phyloP scores from a whole-genome alignment of 2,888 invertebrate species.

The Ornithoptera alexandrae region DNA sequence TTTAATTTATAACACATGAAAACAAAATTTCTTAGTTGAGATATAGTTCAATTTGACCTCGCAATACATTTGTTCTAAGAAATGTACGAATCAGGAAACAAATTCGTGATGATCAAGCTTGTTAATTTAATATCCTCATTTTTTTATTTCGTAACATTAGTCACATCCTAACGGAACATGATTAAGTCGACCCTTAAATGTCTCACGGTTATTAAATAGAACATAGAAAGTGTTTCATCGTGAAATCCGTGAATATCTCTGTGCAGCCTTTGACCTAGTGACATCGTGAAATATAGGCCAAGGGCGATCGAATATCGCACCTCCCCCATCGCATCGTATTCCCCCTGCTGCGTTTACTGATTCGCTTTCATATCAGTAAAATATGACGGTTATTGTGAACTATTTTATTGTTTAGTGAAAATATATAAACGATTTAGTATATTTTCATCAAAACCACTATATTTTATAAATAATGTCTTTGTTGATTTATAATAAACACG shows the following conservation, averaged over 20 bases:
- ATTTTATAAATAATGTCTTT: not conserved
- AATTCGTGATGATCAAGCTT: not conserved
- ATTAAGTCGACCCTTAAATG: not conserved
- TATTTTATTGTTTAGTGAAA: not conserved
- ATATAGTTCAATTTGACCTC: too few species aligned
- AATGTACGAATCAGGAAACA: not conserved
- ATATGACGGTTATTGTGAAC: slow-evolving; percentile 7
- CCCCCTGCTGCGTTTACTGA: not conserved
- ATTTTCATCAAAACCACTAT: not conserved
- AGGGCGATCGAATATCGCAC: slow-evolving; percentile 55
- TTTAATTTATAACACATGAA: too few species aligned
- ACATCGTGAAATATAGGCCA: slow-evolving; percentile 52
- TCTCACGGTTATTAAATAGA: not conserved
- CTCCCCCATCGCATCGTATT: slow-evolving; percentile 41
- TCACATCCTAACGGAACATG: not conserved
- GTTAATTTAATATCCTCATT: not conserved
- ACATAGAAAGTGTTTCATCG: not conserved
- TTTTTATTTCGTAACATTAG: not conserved
- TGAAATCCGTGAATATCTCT: slow-evolving; percentile 18
- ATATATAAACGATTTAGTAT: not conserved
- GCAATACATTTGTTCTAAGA: not conserved
- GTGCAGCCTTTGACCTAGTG: slow-evolving; percentile 43
- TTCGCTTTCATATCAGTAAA: slow-evolving; percentile 17
- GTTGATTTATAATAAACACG: not conserved
- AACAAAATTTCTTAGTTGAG: too few species aligned